Evolutionary conservation across 2,113 vertebrate genomes (phyloP), one percentile per base, ranked within the genome.

Genomic region (Leptosomus discolor): DNA sequence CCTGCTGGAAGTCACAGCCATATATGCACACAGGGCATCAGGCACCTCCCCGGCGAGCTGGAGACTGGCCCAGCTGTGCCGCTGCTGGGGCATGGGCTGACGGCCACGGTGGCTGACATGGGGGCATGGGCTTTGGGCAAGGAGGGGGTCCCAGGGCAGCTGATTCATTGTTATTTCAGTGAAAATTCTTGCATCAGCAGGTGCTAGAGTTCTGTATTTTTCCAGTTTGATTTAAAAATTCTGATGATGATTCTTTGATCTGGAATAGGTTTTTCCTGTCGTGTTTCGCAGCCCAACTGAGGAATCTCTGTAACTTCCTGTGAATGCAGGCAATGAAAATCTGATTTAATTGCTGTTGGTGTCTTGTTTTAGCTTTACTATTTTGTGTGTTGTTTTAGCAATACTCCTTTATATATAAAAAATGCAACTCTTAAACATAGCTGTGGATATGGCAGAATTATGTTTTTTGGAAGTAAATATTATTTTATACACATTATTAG

Each of bases 11-110:
- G 45, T 12, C 58, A 9, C 32, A 24, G n/a, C 54, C 30, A 1
- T 1, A 7, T 0, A 15, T 0, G 5, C 12, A 34, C 0, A 1
- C 27, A 6, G 5, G 45, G 11, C 39, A 21, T 15, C 3, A 1
- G 18, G 27, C 18, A 39, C 13, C 27, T 39, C 23, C 46, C 15
- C 5, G 34, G 37, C 34, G 5, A n/a, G 10, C 9, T n/a, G 26
- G 22, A 27, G 32, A 4, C 26, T 1, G 2, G 15, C 19, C 23
- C 22, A n/a, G 23, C 23, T 24, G n/a, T 2, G 0, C 12, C 4
- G 1, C 8, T 45, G 17, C 43, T 21, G 78, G 36, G 32, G 21
- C 30, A 14, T 8, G 23, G 34, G 7, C 27, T 56, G 20, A 16
- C 0, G 1, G 27, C 8, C 37, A 15, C 1, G 5, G 32, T 34